Percentiles rank a stretch among this genome's conserved stretches.
Evolutionary conservation across 1,140 invertebrate genomes (phyloP).

Genomic region (Drosophila nannoptera): DNA sequence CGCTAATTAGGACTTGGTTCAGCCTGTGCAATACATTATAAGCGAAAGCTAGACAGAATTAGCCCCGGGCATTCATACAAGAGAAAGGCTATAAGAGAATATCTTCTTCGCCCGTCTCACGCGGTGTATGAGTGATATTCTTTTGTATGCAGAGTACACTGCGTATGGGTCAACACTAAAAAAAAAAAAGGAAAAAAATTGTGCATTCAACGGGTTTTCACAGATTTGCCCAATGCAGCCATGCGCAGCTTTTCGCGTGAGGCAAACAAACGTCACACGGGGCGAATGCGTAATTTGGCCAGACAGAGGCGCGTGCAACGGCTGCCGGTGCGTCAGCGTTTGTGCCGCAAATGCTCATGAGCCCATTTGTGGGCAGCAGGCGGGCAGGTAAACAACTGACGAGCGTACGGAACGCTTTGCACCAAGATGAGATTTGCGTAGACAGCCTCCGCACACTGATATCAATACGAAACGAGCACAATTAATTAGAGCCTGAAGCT

Average conservation of each 20-base stretch:
- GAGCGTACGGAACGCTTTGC: conserved; percentile 22
- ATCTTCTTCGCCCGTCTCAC: not conserved
- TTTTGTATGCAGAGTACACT: not conserved
- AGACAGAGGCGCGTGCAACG: conserved; percentile 36
- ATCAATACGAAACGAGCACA: conserved; percentile 63
- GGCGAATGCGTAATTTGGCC: conserved; percentile 59
- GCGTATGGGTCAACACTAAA: not conserved
- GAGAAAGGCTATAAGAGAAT: not conserved
- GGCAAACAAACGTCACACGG: conserved; percentile 31
- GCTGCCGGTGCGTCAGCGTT: conserved; percentile 51
- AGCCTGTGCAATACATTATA: not conserved
- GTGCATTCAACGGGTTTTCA: not conserved
- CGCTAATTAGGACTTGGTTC: not conserved
- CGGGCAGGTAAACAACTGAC: conserved; percentile 23
- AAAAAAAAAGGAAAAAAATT: too few relatives aligned
- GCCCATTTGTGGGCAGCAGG: conserved; percentile 52
- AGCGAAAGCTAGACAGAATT: not conserved
- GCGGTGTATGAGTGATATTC: conserved; percentile 15
- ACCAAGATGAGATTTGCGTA: conserved; percentile 66
- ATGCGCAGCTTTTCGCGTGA: too few relatives aligned
- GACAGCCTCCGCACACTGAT: conserved; percentile 24
- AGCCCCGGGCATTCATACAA: not conserved
- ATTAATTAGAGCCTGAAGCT: conserved; percentile 74
- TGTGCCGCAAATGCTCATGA: conserved; percentile 54
- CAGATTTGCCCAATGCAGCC: not conserved